Evolutionary conservation across 2,113 vertebrate species (phyloP).

Genomic region (Callocephalon fimbriatum): DNA sequence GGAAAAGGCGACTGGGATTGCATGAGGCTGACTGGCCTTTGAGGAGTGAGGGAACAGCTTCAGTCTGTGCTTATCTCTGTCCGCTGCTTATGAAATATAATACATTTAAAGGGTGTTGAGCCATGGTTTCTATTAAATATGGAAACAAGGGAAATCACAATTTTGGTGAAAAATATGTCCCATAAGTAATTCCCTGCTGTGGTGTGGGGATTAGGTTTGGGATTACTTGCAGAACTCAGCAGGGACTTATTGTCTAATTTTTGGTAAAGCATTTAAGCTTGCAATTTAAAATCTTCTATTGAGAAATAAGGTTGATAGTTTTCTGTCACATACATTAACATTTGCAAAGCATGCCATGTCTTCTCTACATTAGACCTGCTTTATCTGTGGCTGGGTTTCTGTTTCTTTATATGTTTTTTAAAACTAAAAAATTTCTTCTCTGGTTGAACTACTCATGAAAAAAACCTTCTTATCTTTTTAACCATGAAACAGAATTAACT

Average conservation of each 20-base stretch:
- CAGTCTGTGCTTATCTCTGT: neutral
- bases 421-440: neutral
- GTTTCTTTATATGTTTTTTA: neutral
- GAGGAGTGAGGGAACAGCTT: neutral
- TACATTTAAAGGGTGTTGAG: neutral
- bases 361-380: neutral
- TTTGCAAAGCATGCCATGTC: neutral
- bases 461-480: neutral
- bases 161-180: neutral
- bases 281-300: neutral
- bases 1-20: accelerated
- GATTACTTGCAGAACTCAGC: slow-evolving; percentile 39
- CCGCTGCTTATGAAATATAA: neutral
- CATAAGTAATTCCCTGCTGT: neutral
- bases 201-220: slow-evolving; percentile 19
- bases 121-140: neutral
- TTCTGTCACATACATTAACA: neutral
- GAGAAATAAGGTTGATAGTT: neutral
- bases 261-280: slow-evolving; percentile 21
- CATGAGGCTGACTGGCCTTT: accelerated
- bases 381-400: neutral
- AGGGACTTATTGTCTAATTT: slow-evolving; percentile 33
- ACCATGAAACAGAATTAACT: neutral
- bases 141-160: neutral
- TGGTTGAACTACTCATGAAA: neutral